Evolutionary conservation across 2,888 invertebrate genomes (phyloP).

Genomic region (Lepidochrysops patricia): DNA sequence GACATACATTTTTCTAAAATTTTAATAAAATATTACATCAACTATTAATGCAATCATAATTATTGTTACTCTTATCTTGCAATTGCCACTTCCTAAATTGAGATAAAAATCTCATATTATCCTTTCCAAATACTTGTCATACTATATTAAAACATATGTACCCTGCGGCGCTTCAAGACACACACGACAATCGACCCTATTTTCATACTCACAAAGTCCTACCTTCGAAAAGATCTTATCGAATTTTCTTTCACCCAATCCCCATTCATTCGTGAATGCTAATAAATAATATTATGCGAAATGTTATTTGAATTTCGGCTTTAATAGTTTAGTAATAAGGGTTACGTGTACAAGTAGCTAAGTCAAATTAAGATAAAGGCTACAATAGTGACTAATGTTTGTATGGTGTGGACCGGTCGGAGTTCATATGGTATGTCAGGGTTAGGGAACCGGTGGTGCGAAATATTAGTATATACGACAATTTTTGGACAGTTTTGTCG

Average conservation of each 20-base stretch:
- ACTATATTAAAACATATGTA: constrained; percentile 61
- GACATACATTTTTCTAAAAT: no score
- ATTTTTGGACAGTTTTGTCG: no score
- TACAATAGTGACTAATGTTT: constrained; percentile 64
- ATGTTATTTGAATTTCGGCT: constrained; percentile 29
- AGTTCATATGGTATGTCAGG: constrained; percentile 20
- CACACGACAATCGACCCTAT: constrained; percentile 35
- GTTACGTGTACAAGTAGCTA: constrained; percentile 33
- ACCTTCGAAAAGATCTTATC: constrained; percentile 15
- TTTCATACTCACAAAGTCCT: constrained; percentile 25
- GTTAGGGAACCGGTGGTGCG: background rate
- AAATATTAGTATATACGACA: no score
- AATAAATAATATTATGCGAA: constrained; percentile 24
- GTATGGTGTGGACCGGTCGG: constrained; percentile 35
- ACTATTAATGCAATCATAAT: no score
- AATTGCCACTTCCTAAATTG: constrained; percentile 16
- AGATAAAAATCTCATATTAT: constrained; percentile 65
- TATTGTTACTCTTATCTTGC: background rate
- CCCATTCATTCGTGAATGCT: constrained; percentile 25
- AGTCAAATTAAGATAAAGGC: constrained; percentile 73
- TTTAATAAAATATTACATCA: no score
- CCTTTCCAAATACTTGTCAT: constrained; percentile 59
- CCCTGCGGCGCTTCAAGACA: constrained; percentile 53
- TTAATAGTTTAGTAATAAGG: constrained; percentile 24
- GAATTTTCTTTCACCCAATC: constrained; percentile 21